These are phyloP conservation scores for Triplophysa siluroides DNA, from an alignment of 2,113 vertebrate genomes.

Conservation along the genomic window DNA sequence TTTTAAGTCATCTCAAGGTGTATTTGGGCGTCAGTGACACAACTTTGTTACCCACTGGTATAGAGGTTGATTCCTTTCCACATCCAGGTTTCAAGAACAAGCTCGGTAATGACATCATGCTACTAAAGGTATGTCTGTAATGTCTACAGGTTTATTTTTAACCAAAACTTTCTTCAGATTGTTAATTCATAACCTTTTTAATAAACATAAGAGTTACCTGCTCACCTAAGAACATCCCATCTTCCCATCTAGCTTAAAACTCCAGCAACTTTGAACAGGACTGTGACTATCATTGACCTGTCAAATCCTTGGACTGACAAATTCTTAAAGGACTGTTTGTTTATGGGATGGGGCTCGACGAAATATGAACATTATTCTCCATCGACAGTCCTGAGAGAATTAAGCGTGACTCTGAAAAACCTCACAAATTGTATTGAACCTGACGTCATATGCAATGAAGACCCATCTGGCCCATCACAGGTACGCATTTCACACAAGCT, in stretches of 20 bases:
- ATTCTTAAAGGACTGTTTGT: conserved; percentile 63
- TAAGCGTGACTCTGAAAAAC: conserved; percentile 65
- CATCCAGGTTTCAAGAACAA: neutral
- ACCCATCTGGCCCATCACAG: conserved; percentile 60
- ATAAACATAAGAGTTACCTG: no score
- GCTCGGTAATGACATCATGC: conserved; percentile 55
- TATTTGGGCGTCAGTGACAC: conserved; percentile 41
- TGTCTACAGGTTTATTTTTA: no score
- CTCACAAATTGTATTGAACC: conserved; percentile 47
- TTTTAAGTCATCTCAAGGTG: conserved; percentile 31
- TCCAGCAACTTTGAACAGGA: conserved; percentile 55
- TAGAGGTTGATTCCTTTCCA: conserved; percentile 17
- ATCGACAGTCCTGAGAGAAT: conserved; percentile 63
- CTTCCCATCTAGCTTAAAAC: conserved; percentile 67
- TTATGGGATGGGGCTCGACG: conserved; percentile 76
- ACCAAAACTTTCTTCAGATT: no score
- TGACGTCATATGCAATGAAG: conserved; percentile 58
- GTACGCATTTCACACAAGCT: conserved; percentile 34
- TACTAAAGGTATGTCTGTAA: conserved; percentile 61
- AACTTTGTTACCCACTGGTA: fast-evolving
- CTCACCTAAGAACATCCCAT: no score
- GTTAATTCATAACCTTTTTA: no score
- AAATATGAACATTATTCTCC: fast-evolving
- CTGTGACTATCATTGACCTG: conserved; percentile 59
- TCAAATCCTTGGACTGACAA: neutral